Percentiles rank a stretch among this genome's conserved stretches.
Evolutionary conservation across 2,888 invertebrate genomes (phyloP).

Genomic region (Nebria salina): DNA sequence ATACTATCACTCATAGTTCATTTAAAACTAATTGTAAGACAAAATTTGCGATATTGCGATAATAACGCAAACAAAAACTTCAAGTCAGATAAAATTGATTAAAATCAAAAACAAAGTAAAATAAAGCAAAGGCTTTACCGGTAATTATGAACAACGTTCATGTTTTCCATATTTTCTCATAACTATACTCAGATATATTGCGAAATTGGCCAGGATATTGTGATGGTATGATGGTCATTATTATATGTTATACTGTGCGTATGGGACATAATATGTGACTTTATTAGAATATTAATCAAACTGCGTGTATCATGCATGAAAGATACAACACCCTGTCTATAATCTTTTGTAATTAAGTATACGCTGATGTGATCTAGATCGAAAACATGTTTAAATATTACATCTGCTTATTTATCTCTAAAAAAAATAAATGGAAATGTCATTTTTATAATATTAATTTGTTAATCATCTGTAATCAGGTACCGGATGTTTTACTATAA

Average conservation of each 20-base stretch:
- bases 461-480: not conserved
- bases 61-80: not conserved
- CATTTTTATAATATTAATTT: not conserved
- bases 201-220: not conserved
- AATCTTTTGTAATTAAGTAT: not conserved
- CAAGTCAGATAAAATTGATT: not conserved
- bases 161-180: not conserved
- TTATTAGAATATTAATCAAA: not conserved
- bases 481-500: not conserved
- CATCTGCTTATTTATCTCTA: not conserved
- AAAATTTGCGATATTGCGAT: too few relatives aligned
- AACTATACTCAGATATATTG: not conserved
- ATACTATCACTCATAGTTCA: too few relatives aligned
- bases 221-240: not conserved
- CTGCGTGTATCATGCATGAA: not conserved
- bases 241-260: not conserved
- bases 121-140: not conserved
- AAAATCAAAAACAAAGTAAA: not conserved
- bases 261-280: not conserved
- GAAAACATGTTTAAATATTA: conserved; percentile 1
- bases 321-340: not conserved
- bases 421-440: not conserved
- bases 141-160: not conserved
- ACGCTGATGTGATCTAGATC: not conserved
- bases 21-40: too few relatives aligned